A percentile compares a stretch with the other conserved stretches of the same genome.
Conservation (phyloP, 2,888 invertebrate genomes). For the Pyralis farinalis region DNA sequence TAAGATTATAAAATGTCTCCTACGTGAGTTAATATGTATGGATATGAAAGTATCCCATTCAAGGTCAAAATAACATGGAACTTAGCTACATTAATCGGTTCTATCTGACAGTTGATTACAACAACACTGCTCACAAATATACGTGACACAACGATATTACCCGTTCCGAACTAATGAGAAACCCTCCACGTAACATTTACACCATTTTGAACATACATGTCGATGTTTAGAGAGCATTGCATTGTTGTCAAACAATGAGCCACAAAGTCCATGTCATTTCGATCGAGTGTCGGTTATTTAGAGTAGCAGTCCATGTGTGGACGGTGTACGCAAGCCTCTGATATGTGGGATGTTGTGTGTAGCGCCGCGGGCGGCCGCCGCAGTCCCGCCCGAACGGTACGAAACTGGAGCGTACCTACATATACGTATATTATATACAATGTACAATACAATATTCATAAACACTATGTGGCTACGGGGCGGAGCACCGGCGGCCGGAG, state of each 20-base stretch:
- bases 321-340: constrained; percentile 67
- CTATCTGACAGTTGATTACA: too few relatives aligned
- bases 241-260: too few relatives aligned
- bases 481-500: constrained; percentile 56
- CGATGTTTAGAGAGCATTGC: too few relatives aligned
- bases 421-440: constrained; percentile 76
- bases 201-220: too few relatives aligned
- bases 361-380: constrained; percentile 62
- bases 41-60: not conserved
- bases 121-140: too few relatives aligned
- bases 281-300: too few relatives aligned
- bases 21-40: not conserved
- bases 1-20: not conserved
- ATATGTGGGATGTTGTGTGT: constrained; percentile 79
- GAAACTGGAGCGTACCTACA: constrained; percentile 68
- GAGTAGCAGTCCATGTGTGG: constrained; percentile 27
- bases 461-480: constrained; percentile 63
- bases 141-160: too few relatives aligned
- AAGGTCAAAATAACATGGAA: not conserved
- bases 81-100: too few relatives aligned
- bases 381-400: constrained; percentile 56
- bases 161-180: too few relatives aligned
- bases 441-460: constrained; percentile 72
- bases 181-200: too few relatives aligned
- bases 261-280: too few relatives aligned